Evolutionary conservation across 2,113 vertebrate genomes (phyloP), one percentile per base, ranked within the genome.

Genomic region (Crypturellus undulatus): DNA sequence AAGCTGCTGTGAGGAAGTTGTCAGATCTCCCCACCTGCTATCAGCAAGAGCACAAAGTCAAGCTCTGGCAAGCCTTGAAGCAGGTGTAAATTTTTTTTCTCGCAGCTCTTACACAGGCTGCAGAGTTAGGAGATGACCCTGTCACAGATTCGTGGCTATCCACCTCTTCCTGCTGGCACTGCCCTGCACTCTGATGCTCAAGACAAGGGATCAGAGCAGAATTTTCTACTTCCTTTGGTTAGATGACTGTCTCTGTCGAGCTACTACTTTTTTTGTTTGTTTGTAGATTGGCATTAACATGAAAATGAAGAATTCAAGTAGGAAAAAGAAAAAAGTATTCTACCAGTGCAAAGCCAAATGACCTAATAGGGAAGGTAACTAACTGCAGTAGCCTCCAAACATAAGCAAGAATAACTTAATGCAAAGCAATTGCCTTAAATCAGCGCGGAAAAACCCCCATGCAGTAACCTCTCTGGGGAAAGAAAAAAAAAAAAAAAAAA

Each of bases 1-100:
- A 86, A 92, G 81, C 76, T 90, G 84, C 89, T 10, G 6, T 59
- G 84, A 94, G 84, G 69, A 82, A 95, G 56, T 59, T 83, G 84
- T 92, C 82, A 90, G 19, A 75, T 93, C 92, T 94, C 79, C 24
- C 58, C 62, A 94, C 70, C 60, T 71, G 70, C 63, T 90, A 84
- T 38, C 67, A 92, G 60, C 60, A 87, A 91, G 77, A 90, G 89
- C n/a, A 78, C 87, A 81, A 96, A 85, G 78, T 89, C 91, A 95
- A 94, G 88, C 45, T 84, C 83, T 30, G 79, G 45, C 32, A 87
- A 91, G 75, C 34, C 42, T 73, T 70, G 68, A 89, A 87, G 40
- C 32, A 69, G 60, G 54, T 78, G 40, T 38, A 58, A 26, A 49
- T 56, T 80, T 58, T 43, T 72, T 51, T 40, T 69, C 79, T 9